Base-by-base conservation (phyloP, 2,113 vertebrate genomes). In the Pyrgilauda ruficollis region DNA sequence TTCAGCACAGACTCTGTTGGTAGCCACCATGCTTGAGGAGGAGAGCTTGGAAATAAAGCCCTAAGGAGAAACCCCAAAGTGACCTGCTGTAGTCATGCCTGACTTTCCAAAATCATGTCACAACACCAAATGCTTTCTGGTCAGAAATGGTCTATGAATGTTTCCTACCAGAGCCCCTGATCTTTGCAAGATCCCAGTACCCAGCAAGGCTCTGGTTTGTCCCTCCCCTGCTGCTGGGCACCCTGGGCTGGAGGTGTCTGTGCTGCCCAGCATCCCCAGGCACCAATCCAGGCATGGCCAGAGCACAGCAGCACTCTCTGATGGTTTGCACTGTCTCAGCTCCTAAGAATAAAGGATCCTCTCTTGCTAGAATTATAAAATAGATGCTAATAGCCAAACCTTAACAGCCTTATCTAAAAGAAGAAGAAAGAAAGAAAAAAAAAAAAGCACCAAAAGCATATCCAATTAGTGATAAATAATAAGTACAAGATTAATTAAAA, bases 401-500 rank as follows among this genome's bases (percentile, higher is more conserved):
- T 50, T 76, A 82, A 37, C 31, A 64, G 7, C 4, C 28, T 89
- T 78, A 84, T 35, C 52, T 67, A 56, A 89, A 87, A 50, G 47
- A 47, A 63, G 16, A 5, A 9, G 8, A 4, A 3, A 9, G 8
- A 4, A 3, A 24, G 16, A 61, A 50, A 39, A 39, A 63, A 37
- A 37, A 37, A 58, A 39, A 35, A 14, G 1, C 2, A 7, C 15
- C 4, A 7, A 56, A 75, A 75, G 37, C 80, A 84, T 56, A 69
- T 66, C 72, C 66, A 77, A 58, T 73, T 91, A 76, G 37, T 55
- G 67, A 62, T 63, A 91, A 91, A 89, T 83, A 82, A 37, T 62
- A 85, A 91, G 86, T 50, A 87, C 33, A 73, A 76, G 35, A 83
- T 70, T 89, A 84, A 86, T 83, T 93, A 76, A 87, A 85, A 63